Base-by-base conservation (phyloP, 1,140 invertebrate genomes). In the Heliconius hermathena region DNA sequence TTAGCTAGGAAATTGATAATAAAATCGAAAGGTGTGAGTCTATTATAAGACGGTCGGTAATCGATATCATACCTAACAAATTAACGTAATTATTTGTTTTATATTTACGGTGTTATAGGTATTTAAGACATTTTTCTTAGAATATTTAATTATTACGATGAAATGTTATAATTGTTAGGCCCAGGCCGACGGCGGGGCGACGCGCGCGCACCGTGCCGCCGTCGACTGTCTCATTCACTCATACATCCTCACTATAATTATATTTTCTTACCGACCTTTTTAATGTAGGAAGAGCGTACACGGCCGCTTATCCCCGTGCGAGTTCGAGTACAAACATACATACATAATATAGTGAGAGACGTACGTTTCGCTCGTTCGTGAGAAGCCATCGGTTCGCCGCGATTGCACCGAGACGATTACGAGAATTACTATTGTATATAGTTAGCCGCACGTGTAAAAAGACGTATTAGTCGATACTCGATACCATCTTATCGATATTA, bases 1-100 rank as follows among this genome's bases (percentile, higher is more conserved):
- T 93, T 94, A 94, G 93, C 92, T 94, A 94, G 93, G 92, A 94
- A 94, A 94, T 93, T 94, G 91, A 94, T 93, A 93, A 94, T 93
- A 88, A 93, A 94, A 94, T 90, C 93, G 89, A 92, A 89, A 90
- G 92, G 93, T 93, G 92, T 93, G 91, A 90, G 89, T 92, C 91
- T 90, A 83, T 66, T 85, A 78, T 91, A 91, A 88, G 91, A 94
- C 93, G 90, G 88, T 93, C 90, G 91, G 90, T 90, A 89, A 92
- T 91, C 90, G 92, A 93, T 93, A 93, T 94, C 93, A 94, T 94
- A 94, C 93, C 93, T 93, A 93, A 93, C 92, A 94, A 93, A 93
- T 89, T 93, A 93, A 94, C 93, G 93, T 94, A 93, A 94, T 93
- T 92, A 94, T 93, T 94, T 94, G 93, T 93, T 94, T 93, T 94